These are phyloP conservation scores for Corythornis vintsioides DNA, from an alignment of 2,113 vertebrate species.

Conservation along the genomic window DNA sequence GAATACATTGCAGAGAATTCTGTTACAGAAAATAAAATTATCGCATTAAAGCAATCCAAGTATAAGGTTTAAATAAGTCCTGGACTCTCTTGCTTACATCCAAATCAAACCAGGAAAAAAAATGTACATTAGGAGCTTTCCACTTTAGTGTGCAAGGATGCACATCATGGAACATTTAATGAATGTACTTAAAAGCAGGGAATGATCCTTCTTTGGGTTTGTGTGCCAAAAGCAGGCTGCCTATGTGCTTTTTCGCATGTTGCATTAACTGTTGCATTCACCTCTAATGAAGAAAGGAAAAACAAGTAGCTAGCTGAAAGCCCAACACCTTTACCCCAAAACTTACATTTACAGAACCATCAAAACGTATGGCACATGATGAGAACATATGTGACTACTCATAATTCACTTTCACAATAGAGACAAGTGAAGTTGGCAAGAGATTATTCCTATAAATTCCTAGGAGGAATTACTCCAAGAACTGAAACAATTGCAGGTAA, in stretches of 20 bases:
- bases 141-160: neutral
- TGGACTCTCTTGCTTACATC: neutral
- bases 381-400: neutral
- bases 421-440: neutral
- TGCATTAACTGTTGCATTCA: neutral
- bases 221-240: neutral
- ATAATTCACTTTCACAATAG: neutral
- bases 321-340: neutral
- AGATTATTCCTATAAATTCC: neutral
- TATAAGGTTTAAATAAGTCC: neutral
- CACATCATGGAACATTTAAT: neutral
- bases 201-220: neutral
- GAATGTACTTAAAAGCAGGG: fast-evolving
- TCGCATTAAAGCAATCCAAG: neutral
- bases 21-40: neutral
- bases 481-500: neutral
- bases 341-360: neutral
- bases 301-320: neutral
- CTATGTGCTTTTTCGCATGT: neutral
- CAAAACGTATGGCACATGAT: neutral
- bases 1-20: neutral
- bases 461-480: neutral
- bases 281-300: neutral
- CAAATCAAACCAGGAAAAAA: neutral
- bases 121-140: neutral